A percentile compares a stretch with the other conserved stretches of the same genome.
phyloP scores from a whole-genome alignment of 2,888 invertebrate genomes.

The Hirtodrosophila alboralis region DNA sequence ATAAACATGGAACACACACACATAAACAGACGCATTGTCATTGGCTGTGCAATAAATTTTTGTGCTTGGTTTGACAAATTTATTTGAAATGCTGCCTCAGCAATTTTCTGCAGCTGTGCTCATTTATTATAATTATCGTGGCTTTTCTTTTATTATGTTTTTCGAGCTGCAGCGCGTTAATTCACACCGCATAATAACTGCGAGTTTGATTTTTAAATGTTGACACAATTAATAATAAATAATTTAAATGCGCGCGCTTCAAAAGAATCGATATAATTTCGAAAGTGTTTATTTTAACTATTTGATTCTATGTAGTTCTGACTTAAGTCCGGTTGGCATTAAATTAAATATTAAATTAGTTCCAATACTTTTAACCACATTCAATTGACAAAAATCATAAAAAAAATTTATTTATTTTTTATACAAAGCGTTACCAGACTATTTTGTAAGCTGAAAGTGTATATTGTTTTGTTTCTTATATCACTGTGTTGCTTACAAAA shows the following conservation, averaged over 20 bases:
- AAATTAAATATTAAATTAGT: not conserved
- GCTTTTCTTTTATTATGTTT: constrained; percentile 57
- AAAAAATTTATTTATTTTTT: no score
- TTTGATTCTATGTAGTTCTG: no score
- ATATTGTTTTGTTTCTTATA: no score
- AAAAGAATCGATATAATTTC: not conserved
- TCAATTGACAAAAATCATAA: no score
- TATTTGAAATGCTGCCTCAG: constrained; percentile 38
- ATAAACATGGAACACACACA: constrained; percentile 59
- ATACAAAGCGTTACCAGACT: constrained; percentile 32
- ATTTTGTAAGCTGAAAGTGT: not conserved
- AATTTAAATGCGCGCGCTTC: not conserved
- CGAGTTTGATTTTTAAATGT: not conserved
- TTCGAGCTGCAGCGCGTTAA: constrained; percentile 17
- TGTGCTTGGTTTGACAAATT: constrained; percentile 49
- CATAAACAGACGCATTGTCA: constrained; percentile 19
- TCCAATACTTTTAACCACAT: not conserved
- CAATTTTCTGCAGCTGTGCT: constrained; percentile 57
- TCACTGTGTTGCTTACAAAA: not conserved
- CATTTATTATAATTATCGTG: constrained; percentile 47
- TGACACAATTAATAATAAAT: not conserved
- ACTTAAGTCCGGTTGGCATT: not conserved
- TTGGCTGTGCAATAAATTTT: constrained; percentile 40
- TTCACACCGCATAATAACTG: constrained; percentile 14
- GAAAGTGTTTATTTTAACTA: no score